Conservation (phyloP, 2,888 invertebrate species). For the Abrostola triplasia region DNA sequence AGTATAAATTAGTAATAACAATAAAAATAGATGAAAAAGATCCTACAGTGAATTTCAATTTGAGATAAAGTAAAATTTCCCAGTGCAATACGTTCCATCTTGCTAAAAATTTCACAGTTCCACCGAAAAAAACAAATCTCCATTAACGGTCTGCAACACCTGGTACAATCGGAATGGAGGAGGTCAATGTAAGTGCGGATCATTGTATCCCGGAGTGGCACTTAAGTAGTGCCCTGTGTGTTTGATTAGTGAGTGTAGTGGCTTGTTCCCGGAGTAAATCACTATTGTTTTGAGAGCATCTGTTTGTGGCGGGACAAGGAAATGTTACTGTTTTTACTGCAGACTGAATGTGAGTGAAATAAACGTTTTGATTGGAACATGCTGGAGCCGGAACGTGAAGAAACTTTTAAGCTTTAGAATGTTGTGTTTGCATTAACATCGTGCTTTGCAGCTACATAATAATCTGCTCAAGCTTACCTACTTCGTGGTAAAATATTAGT, state of each 20-base stretch:
- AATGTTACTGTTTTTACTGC: conserved; percentile 16
- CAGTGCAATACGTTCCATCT: neutral
- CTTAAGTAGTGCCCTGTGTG: conserved; percentile 33
- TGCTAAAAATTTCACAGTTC: neutral
- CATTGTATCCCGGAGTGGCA: conserved; percentile 43
- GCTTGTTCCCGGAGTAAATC: conserved; percentile 37
- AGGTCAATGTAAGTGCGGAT: conserved; percentile 44
- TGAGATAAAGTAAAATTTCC: neutral
- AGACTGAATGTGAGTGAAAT: conserved; percentile 7
- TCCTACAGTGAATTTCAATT: too few relatives aligned
- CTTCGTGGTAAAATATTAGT: too few relatives aligned
- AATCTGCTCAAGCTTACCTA: too few relatives aligned
- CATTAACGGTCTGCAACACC: conserved; percentile 7
- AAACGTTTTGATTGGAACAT: neutral
- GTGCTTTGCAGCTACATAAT: too few relatives aligned
- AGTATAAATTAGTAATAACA: too few relatives aligned
- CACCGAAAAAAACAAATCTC: conserved; percentile 9
- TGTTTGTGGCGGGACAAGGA: conserved; percentile 13
- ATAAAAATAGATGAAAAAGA: too few relatives aligned
- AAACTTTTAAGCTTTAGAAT: too few relatives aligned
- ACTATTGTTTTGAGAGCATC: conserved; percentile 29
- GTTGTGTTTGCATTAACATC: too few relatives aligned
- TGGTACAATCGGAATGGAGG: conserved; percentile 17
- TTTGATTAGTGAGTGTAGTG: conserved; percentile 45
- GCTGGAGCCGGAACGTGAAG: too few relatives aligned